These are phyloP conservation scores for Eristalis intricaria DNA, from an alignment of 2,888 invertebrate genomes.

Conservation along the genomic window DNA sequence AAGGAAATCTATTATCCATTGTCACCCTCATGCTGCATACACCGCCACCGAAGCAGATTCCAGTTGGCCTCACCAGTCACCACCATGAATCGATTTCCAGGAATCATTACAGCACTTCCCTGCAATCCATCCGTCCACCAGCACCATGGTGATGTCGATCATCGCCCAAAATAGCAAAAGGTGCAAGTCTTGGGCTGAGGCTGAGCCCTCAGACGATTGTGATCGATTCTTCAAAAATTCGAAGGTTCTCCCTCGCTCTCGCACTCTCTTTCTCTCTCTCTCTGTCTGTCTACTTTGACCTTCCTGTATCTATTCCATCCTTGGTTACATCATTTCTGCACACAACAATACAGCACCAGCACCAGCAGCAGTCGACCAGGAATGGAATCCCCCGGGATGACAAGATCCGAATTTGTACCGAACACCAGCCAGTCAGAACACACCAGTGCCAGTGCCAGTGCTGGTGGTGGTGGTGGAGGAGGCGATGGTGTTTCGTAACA, in stretches of 20 bases:
- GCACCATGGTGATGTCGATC: conserved; percentile 39
- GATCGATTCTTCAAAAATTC: conserved; percentile 50
- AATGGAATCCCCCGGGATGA: conserved; percentile 27
- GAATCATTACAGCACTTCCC: conserved; percentile 57
- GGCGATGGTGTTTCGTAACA: conserved; percentile 36
- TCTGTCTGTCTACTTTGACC: conserved; percentile 18
- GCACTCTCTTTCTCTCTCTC: not conserved
- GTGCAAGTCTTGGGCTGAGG: conserved; percentile 54
- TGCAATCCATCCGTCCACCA: conserved; percentile 36
- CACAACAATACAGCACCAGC: conserved; percentile 30
- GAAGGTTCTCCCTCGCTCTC: conserved; percentile 14
- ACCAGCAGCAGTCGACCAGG: not conserved
- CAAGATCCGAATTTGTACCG: not conserved
- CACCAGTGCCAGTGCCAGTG: not conserved
- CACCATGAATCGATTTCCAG: conserved; percentile 60
- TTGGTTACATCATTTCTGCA: conserved; percentile 5
- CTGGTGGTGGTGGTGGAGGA: not conserved
- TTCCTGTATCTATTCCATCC: conserved; percentile 33
- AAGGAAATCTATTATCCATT: conserved; percentile 50
- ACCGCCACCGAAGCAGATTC: conserved; percentile 29
- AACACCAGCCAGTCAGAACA: conserved; percentile 6
- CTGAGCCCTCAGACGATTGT: conserved; percentile 62
- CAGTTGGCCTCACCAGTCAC: conserved; percentile 59
- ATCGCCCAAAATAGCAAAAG: conserved; percentile 57
- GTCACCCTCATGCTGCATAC: conserved; percentile 63